Base-by-base conservation (phyloP, 2,888 invertebrate species). In the Zhuqinia jingwanae region DNA sequence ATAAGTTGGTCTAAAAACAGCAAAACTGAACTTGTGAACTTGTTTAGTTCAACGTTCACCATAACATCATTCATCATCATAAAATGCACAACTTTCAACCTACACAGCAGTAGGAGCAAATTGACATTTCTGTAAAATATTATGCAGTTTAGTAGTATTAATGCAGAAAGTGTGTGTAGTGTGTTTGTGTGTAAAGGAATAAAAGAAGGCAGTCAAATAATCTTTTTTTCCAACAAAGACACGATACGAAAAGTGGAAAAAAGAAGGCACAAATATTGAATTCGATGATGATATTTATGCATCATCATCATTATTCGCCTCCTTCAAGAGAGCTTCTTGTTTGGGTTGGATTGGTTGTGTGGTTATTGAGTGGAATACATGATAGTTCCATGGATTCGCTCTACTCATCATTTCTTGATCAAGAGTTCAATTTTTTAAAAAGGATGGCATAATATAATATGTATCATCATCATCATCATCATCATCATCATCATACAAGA, bases 311-410 rank as follows among this genome's bases (percentile, higher is more conserved):
- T 20, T 8, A 36, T 36, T 36, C 8, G 36, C 8, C 36, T 36
- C 36, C 36, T 47, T 47, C 70, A 70, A 25, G 47, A 36, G 47
- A 25, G 25, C 15, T 47, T 70, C 70, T 50, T 47, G 47, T 45
- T 70, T 70, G 25, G n/a, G 25, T 70, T 68, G 68, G 47, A 50
- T 70, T 70, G 70, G 70, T 17, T 70, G 45, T n/a, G 17, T 63
- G 63, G 50, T 50, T 63, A 8, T 30, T 63, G 58, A 60, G 20
- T 68, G 68, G 68, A 68, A n/a, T n/a, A n/a, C n/a, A n/a, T 45
- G 15, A 42, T 36, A 45, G 42, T 45, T 68, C 68, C 68, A 45
- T 60, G 60, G 36, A 68, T 45, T 42, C 17, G 13, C 45, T 42
- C 68, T 20, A 13, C 22, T 15, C 36, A 42, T 13, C 68, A 68